Base-by-base conservation (phyloP, 2,797 vertebrate genomes). In the Hypotaenidia philippensis region DNA sequence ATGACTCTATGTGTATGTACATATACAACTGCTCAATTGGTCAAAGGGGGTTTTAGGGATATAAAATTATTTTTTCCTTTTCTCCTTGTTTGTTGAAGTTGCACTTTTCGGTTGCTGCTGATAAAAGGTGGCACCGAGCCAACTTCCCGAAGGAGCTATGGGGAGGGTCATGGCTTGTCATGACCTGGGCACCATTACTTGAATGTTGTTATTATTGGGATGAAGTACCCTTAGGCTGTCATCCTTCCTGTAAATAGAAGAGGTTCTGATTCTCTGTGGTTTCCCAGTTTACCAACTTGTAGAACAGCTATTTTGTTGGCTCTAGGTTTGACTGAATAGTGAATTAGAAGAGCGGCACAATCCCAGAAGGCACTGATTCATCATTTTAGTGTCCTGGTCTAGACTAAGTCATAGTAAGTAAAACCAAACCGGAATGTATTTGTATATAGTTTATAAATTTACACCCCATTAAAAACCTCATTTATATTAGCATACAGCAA, bases 171-270 rank as follows among this genome's bases (percentile, higher is more conserved):
- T 93, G 92, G 94, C 95, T 97, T 96, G 97, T 98, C 87, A 93
- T 99, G 99, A 99, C 99, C 99, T 98, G 95, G 94, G 98, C 97
- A 96, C 98, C 78, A 92, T 98, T 98, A 97, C 98, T 98, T 99
- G 98, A 99, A 99, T 99, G 98, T 99, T 99, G 98, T 99, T 99
- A 99, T 99, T 99, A 99, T 98, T 99, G 98, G 98, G 96, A 97
- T 97, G 96, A 92, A 89, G 89, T 98, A 97, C 98, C 98, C 98
- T 97, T 94, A 96, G 99, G 99, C 98, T 53, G 93, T 95, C 95
- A 96, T 98, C 98, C 98, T 98, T 98, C 96, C 97, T 98, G 96
- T 96, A 95, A 90, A 95, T 96, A 97, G 93, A 96, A 94, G 68
- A 92, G 61, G 40, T 85, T 95, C 87, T 96, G 80, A 89, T 88